Conservation (phyloP, 2,113 vertebrate genomes). For the Antigone vipio region DNA sequence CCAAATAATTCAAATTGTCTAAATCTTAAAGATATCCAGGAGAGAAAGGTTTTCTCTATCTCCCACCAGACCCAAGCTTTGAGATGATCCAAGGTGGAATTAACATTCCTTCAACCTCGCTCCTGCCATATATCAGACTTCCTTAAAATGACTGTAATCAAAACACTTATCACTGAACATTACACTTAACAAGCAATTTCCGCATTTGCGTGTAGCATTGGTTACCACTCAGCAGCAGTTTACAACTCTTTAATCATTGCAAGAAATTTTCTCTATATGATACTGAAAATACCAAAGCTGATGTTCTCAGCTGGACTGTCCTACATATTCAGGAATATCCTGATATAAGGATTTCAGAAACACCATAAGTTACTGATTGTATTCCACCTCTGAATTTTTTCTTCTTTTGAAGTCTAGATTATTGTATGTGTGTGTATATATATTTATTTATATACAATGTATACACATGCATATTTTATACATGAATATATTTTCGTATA, state of each 20-base stretch:
- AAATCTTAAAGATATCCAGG: not conserved
- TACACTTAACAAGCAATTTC: not conserved
- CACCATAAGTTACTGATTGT: not conserved
- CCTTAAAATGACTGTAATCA: not conserved
- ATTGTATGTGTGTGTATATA: not conserved
- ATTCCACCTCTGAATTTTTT: not conserved
- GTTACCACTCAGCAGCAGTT: not conserved
- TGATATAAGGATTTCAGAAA: not conserved
- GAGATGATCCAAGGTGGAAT: not conserved
- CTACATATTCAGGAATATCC: not conserved
- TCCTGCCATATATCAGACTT: not conserved
- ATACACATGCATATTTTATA: not conserved
- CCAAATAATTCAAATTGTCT: not conserved
- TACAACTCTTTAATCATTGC: not conserved
- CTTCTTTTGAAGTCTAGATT: not conserved
- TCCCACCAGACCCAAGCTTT: not conserved
- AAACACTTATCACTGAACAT: not conserved
- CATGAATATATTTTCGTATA: not conserved
- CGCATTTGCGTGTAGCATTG: not conserved
- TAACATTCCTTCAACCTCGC: not conserved
- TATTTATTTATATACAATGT: not conserved
- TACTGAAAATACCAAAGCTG: not conserved
- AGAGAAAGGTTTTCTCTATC: not conserved
- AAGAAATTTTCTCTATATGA: not conserved
- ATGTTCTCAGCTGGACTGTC: not conserved